Evolutionary conservation across 2,113 vertebrate species (phyloP), one percentile per base, ranked within the genome.

Genomic region (Psophia crepitans): DNA sequence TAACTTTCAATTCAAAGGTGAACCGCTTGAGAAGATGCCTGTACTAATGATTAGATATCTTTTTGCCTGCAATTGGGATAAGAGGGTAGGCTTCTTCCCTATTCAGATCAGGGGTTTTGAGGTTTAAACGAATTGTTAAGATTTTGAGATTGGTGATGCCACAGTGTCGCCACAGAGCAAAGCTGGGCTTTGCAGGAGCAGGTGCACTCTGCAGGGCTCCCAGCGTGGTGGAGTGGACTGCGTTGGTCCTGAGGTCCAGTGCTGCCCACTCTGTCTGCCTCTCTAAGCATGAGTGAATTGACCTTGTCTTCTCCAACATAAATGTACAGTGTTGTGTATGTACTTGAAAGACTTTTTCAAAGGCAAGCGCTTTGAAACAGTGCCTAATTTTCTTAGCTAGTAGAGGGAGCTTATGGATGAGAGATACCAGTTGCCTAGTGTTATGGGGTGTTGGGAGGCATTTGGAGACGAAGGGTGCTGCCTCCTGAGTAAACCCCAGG

Each of bases 211-310:
- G 19, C 21, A 46, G 33, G 32, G 17, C 46, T 94, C 14, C 17
- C 19, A 9, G 49, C 2, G 3, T 0, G 4, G 46, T 69, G 18
- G 13, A 33, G 20, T 18, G 30, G 22, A 16, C 24, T 64, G 0
- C 2, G 0, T 24, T 33, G 39, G 11, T 43, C 22, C 21, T 44
- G 63, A 7, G 24, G 28, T 76, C 39, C 49, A 11, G 10, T 66
- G 78, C 18, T 57, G 37, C 0, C 14, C 5, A 54, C 21, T 76
- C 33, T 30, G 6, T 32, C 32, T 53, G 23, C 9, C 19, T 49
- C 12, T 26, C 27, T 75, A 68, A 48, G 37, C 24, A 24, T 15
- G 32, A 37, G 11, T 75, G 30, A 8, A 4, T 75, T 89, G 49
- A 83, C 57, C 30, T 58, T 60, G 7, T 48, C 30, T 95, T 92